Evolutionary conservation across 1,140 invertebrate species (phyloP), one percentile per base, ranked within the genome.

Genomic region (Dinoponera quadriceps): DNA sequence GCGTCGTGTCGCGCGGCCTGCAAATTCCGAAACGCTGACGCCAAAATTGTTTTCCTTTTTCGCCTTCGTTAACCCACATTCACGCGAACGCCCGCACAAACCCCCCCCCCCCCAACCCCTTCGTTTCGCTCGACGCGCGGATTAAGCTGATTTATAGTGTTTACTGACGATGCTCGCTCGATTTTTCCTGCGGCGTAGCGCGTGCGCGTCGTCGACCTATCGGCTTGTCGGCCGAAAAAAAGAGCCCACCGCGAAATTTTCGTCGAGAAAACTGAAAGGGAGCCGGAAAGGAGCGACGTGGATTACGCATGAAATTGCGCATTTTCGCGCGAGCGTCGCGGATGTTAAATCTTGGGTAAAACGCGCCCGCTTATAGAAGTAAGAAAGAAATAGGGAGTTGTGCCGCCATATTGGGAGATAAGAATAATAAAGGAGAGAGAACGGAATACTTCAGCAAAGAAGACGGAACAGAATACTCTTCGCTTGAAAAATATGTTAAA

Each of bases 31-130:
- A 91, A 90, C 78, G 90, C 85, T 87, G 89, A 90, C 88, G 87
- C 86, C 74, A 80, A 90, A 90, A 89, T 81, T 89, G 83, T 90
- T 90, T 86, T 88, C 85, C 83, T 89, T 91, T 91, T 89, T 90
- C 83, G 84, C 85, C 86, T 91, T 92, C 92, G 91, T 92, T 92
- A 92, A 91, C 91, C 92, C 90, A 92, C 90, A 92, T 92, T 92
- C 91, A 92, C 84, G 84, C 68, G 55, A 59, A 72, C 25, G 75
- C 33, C 57, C 59, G 25, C 49, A 33, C 29, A 60, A 59, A 22
- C 22, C 59, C 59, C 51, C 22, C 51, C 44, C 78, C 3, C 38
- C 55, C 60, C 54, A 63, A 48, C 54, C 51, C 44, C 62, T 75
- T 55, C 69, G 59, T 82, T 89, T 85, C 82, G 83, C 78, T 82